phyloP scores from a whole-genome alignment of 1,140 invertebrate species.

The Stegodyphus mimosarum region DNA sequence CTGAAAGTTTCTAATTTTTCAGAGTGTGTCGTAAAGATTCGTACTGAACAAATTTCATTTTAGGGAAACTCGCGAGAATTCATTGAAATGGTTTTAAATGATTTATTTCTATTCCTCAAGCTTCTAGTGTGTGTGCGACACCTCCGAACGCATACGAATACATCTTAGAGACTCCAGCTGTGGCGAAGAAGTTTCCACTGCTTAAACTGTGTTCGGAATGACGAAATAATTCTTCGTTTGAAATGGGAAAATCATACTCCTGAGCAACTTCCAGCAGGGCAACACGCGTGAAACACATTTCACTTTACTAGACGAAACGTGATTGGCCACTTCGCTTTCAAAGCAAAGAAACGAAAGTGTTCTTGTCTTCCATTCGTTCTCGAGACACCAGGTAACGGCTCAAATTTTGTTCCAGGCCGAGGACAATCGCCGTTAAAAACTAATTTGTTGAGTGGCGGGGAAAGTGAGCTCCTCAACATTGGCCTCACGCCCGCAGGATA shows the following conservation, averaged over 20 bases:
- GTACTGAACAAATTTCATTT: no score
- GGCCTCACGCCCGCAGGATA: conserved; percentile 46
- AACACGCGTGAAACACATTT: conserved; percentile 32
- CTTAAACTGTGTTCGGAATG: no score
- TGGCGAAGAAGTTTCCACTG: no score
- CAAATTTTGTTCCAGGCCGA: conserved; percentile 40
- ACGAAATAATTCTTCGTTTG: no score
- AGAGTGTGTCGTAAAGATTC: no score
- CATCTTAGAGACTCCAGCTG: no score
- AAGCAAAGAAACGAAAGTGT: conserved; percentile 53
- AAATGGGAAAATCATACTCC: neutral
- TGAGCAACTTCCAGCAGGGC: neutral
- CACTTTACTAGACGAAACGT: conserved; percentile 41
- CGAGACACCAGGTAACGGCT: conserved; percentile 52
- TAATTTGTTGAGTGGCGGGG: conserved; percentile 55
- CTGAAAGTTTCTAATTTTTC: no score
- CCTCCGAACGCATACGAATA: no score
- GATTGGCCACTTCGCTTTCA: conserved; percentile 52
- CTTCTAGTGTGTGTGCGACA: no score
- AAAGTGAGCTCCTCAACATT: conserved; percentile 30
- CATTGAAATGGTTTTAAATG: no score
- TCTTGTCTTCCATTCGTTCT: conserved; percentile 38
- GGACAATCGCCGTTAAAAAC: conserved; percentile 59
- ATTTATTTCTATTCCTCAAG: no score
- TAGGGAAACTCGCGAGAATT: no score